Percentiles rank a stretch among this genome's conserved stretches.
Evolutionary conservation across 2,797 vertebrate species (phyloP).

Genomic region (Hoplostethus mediterraneus): DNA sequence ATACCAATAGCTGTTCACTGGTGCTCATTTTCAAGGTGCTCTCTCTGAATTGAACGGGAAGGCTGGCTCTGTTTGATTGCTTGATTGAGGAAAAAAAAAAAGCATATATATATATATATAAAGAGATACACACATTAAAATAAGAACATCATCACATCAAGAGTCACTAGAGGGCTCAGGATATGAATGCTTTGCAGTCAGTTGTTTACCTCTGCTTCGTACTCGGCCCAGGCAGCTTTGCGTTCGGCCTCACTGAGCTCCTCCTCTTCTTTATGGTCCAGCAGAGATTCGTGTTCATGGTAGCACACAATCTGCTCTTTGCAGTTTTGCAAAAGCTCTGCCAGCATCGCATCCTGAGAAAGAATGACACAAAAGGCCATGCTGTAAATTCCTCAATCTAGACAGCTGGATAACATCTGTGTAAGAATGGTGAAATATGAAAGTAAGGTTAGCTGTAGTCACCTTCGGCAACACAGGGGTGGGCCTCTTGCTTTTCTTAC

Average conservation of each 20-base stretch:
- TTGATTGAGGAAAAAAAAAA: conserved; percentile 3
- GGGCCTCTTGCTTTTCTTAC: conserved; percentile 91
- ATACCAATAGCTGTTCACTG: conserved; percentile 77
- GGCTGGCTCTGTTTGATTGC: conserved; percentile 47
- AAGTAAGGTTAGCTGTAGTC: background rate
- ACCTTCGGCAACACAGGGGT: conserved; percentile 89
- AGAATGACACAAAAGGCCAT: background rate
- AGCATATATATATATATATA: background rate
- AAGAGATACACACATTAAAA: conserved; percentile 21
- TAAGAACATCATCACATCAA: background rate
- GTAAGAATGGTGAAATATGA: background rate
- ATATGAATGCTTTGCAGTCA: background rate
- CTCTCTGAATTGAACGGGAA: background rate
- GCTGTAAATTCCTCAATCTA: background rate
- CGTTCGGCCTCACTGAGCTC: conserved; percentile 96
- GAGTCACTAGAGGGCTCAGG: background rate
- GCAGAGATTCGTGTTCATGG: conserved; percentile 95
- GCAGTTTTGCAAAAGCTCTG: conserved; percentile 86
- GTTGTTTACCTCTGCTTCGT: conserved; percentile 91
- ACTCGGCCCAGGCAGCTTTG: conserved; percentile 96
- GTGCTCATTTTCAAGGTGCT: conserved; percentile 44
- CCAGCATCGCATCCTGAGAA: conserved; percentile 89
- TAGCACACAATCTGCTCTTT: conserved; percentile 93
- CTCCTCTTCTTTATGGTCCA: conserved; percentile 96
- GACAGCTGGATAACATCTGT: no score